Conservation (phyloP, 2,113 vertebrate species). For the Nothoprocta pentlandii region DNA sequence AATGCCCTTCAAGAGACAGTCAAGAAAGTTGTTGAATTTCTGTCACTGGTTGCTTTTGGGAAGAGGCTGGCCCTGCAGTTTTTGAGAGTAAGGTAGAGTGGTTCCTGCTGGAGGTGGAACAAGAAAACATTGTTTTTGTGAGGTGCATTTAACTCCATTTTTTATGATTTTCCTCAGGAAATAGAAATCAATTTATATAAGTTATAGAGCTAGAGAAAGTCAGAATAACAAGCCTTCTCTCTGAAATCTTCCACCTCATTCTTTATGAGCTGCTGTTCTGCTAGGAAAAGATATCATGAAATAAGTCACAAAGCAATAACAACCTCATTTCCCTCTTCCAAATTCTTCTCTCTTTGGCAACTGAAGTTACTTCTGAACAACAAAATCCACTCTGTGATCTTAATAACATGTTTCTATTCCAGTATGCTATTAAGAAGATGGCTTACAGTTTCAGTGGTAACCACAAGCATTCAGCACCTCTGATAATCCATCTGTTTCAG, state of each 20-base stretch:
- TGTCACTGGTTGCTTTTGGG: neutral
- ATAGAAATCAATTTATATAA: neutral
- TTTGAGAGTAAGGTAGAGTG: neutral
- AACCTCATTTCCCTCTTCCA: conserved; percentile 11
- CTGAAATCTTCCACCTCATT: neutral
- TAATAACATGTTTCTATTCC: conserved; percentile 20
- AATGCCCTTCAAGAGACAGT: neutral
- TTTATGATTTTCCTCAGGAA: neutral
- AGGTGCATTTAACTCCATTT: neutral
- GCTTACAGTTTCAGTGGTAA: conserved; percentile 17
- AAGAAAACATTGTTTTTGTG: neutral
- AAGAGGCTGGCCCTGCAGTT: neutral
- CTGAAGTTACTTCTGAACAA: conserved; percentile 31
- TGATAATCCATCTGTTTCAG: conserved; percentile 15
- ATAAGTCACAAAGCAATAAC: conserved; percentile 25
- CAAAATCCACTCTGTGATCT: conserved; percentile 40
- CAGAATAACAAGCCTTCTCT: neutral
- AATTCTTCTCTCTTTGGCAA: conserved; percentile 26
- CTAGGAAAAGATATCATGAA: conserved; percentile 5
- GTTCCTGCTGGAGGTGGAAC: neutral
- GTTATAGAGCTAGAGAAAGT: neutral
- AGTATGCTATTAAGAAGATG: conserved; percentile 36
- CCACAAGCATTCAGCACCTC: neutral
- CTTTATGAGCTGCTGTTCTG: neutral
- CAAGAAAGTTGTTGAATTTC: neutral